Conservation (phyloP, 2,113 vertebrate species). For the Sapayoa aenigma region DNA sequence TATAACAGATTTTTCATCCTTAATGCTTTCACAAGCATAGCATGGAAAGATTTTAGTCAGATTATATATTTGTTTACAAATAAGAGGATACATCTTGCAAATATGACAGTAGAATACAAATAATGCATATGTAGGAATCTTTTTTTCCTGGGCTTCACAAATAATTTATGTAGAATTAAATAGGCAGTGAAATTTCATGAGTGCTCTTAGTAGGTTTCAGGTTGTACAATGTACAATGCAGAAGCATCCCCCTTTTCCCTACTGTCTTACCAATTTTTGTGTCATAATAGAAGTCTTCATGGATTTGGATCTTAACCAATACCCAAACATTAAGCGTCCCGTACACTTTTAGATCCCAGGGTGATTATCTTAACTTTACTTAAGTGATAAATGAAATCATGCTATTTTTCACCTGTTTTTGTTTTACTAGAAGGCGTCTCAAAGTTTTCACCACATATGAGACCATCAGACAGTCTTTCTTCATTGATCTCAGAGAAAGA, state of each 20-base stretch:
- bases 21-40: background rate
- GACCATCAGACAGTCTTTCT: conserved; percentile 74
- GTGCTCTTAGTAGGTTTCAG: background rate
- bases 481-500: conserved; percentile 80
- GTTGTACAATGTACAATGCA: too few relatives aligned
- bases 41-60: background rate
- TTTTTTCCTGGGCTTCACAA: background rate
- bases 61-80: background rate
- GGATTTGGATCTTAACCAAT: background rate
- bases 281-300: background rate
- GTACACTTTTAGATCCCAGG: background rate
- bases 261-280: background rate
- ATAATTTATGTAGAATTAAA: background rate
- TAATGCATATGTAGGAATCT: background rate
- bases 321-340: background rate
- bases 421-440: conserved; percentile 59
- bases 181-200: background rate
- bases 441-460: conserved; percentile 61
- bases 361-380: background rate
- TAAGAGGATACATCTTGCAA: background rate
- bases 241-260: background rate
- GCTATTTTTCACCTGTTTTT: conserved; percentile 9
- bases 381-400: background rate
- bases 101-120: background rate
- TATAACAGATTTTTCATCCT: background rate